A percentile compares a stretch with the other conserved stretches of the same genome.
Evolutionary conservation across 1,140 invertebrate genomes (phyloP).

Genomic region (Caerostris darwini): DNA sequence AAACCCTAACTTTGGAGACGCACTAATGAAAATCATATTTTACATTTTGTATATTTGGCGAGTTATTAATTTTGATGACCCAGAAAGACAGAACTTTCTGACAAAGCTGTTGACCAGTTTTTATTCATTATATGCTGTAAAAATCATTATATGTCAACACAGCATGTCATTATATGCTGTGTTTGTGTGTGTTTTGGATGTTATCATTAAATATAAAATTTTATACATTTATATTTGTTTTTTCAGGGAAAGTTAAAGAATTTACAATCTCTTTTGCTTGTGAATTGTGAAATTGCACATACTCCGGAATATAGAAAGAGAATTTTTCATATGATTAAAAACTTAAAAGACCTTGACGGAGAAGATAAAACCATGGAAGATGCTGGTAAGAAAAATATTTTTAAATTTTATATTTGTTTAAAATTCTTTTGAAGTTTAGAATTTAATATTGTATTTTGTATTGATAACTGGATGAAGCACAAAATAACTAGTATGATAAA

Average conservation of each 20-base stretch:
- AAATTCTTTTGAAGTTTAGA: too few relatives aligned
- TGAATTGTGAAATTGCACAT: conserved; percentile 31
- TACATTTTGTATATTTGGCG: too few relatives aligned
- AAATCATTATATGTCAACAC: neutral
- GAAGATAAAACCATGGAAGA: conserved; percentile 54
- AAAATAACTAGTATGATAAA: too few relatives aligned
- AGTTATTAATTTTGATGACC: too few relatives aligned
- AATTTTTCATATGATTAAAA: conserved; percentile 25
- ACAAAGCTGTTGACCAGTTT: too few relatives aligned
- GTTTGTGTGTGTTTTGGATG: neutral
- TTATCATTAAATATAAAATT: too few relatives aligned
- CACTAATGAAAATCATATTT: too few relatives aligned
- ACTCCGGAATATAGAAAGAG: conserved; percentile 47
- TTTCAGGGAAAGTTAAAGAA: conserved; percentile 65
- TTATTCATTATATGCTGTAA: too few relatives aligned
- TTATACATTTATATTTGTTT: neutral
- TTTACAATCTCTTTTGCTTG: conserved; percentile 26
- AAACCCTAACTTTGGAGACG: too few relatives aligned
- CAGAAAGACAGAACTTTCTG: too few relatives aligned
- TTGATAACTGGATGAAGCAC: too few relatives aligned
- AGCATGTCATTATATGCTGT: neutral
- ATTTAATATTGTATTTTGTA: too few relatives aligned
- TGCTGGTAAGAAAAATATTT: conserved; percentile 29
- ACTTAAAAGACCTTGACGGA: conserved; percentile 54
- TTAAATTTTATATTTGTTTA: neutral